Percentiles rank a stretch among this genome's conserved stretches.
phyloP scores from a whole-genome alignment of 2,888 invertebrate species.

The Amiota communis region DNA sequence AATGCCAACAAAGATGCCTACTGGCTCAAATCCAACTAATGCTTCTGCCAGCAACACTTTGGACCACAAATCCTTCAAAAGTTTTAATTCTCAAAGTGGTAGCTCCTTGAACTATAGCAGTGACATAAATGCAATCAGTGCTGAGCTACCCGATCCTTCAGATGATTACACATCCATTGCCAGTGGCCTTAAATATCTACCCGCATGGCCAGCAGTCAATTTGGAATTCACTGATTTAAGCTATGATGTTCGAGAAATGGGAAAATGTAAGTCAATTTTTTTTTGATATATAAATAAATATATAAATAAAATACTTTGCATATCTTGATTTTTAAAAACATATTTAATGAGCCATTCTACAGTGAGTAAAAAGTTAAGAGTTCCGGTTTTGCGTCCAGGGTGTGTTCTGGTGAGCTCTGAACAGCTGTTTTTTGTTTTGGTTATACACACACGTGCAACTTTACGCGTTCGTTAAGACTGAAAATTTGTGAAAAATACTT shows the following conservation, averaged over 20 bases:
- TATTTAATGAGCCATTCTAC: too few species aligned
- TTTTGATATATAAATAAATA: too few species aligned
- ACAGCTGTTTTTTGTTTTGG: too few species aligned
- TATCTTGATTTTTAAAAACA: too few species aligned
- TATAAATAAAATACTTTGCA: too few species aligned
- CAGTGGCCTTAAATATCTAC: conserved; percentile 76
- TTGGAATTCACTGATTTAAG: conserved; percentile 88
- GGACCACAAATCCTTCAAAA: conserved; percentile 25
- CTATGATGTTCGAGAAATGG: conserved; percentile 84
- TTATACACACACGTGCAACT: too few species aligned
- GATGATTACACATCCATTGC: conserved; percentile 77
- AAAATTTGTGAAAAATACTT: too few species aligned
- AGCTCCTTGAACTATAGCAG: conserved; percentile 65
- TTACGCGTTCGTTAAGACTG: too few species aligned
- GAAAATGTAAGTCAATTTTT: conserved; percentile 75
- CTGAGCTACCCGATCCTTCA: conserved; percentile 60
- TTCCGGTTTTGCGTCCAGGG: too few species aligned
- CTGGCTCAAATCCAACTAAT: background rate
- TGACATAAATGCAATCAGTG: conserved; percentile 70
- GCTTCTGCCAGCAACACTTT: background rate
- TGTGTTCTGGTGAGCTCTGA: too few species aligned
- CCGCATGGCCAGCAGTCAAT: conserved; percentile 82
- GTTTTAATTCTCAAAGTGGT: conserved; percentile 50
- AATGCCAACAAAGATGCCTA: conserved; percentile 17
- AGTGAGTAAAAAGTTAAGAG: too few species aligned